Conservation (phyloP, 35 echinoderm and acorn worm species). For the Diadema setosum region DNA sequence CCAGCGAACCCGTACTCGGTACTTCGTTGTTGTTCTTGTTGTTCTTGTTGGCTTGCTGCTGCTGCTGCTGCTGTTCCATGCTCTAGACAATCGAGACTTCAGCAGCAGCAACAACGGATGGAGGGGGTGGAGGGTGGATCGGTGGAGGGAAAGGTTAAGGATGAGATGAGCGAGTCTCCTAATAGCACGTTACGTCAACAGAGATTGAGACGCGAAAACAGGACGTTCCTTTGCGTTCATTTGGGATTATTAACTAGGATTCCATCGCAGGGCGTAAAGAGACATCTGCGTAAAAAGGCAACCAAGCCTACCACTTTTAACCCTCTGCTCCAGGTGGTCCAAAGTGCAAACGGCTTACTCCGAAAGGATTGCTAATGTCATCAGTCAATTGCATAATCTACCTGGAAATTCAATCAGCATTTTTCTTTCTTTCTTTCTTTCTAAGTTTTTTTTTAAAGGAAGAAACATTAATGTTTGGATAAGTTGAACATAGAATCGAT, state of each 20-base stretch:
- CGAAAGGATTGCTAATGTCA: not conserved
- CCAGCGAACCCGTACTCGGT: no score
- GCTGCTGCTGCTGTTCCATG: not conserved
- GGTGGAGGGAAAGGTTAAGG: not conserved
- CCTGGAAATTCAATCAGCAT: not conserved
- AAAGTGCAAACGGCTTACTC: not conserved
- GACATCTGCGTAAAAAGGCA: not conserved
- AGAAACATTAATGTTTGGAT: no score
- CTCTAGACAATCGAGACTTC: not conserved
- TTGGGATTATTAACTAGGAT: conserved; percentile 1
- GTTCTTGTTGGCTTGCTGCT: not conserved
- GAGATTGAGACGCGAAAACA: not conserved
- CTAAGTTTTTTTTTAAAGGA: no score
- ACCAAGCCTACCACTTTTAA: no score
- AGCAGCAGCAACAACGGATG: not conserved
- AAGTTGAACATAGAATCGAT: no score
- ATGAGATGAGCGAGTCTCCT: not conserved
- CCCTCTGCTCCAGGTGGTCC: no score
- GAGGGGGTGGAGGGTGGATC: not conserved
- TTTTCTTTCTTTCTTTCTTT: no score
- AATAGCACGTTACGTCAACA: conserved; percentile 23
- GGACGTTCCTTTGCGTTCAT: conserved; percentile 19
- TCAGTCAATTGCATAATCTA: not conserved
- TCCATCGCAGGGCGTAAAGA: not conserved
- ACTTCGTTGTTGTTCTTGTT: no score